These are phyloP conservation scores for Liodrosophila aerea DNA, from an alignment of 2,888 invertebrate genomes.

Conservation along the genomic window DNA sequence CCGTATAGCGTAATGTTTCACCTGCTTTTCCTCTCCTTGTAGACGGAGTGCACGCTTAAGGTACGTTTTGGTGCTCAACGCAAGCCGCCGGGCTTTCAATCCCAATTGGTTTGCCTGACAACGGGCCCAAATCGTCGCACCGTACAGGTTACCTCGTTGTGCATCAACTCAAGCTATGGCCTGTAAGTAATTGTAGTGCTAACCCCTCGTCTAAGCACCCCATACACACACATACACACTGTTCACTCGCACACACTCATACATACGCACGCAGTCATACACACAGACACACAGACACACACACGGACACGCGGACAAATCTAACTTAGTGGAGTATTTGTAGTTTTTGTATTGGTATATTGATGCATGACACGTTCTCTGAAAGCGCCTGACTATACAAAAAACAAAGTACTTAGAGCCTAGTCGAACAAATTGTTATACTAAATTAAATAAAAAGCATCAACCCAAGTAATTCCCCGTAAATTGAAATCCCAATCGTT, in stretches of 20 bases:
- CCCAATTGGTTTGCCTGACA: constrained; percentile 96
- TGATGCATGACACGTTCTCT: constrained; percentile 52
- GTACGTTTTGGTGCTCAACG: constrained; percentile 90
- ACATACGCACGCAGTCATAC: neutral
- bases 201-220: neutral
- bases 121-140: constrained; percentile 87
- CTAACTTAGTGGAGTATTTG: constrained; percentile 43
- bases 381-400: constrained; percentile 41
- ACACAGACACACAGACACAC: constrained; percentile 2
- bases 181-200: constrained; percentile 87
- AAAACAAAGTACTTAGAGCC: constrained; percentile 35
- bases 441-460: neutral
- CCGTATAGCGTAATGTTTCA: neutral
- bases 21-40: neutral
- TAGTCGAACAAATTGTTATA: constrained; percentile 19
- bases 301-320: constrained; percentile 26
- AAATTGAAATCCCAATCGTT: neutral
- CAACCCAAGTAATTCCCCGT: constrained; percentile 5
- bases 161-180: constrained; percentile 97
- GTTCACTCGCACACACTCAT: constrained; percentile 2
- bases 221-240: neutral
- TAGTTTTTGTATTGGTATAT: constrained; percentile 56
- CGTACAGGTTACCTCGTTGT: constrained; percentile 91
- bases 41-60: constrained; percentile 84
- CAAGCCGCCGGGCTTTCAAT: constrained; percentile 98